Base-by-base conservation (phyloP, 2,888 invertebrate genomes). In the Ctena decussata region DNA sequence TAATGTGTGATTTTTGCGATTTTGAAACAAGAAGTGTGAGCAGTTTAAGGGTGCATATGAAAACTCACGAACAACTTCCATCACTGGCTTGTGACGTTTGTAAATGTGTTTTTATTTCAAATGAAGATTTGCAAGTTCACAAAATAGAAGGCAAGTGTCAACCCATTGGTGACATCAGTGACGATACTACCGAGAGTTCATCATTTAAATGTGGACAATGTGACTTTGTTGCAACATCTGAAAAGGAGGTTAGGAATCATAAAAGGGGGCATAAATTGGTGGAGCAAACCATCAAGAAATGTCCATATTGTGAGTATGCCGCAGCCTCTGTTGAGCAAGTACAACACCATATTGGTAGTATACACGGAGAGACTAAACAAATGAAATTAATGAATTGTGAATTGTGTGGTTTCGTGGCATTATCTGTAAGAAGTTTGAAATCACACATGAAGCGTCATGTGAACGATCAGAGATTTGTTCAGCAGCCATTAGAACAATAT, bases 371-470 rank as follows among this genome's bases (percentile, higher is more conserved):
- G 70, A 87, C 84, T 1, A 89, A 90, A 75, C 87, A 91, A 1
- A 77, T 94, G 49, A 89, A 90, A 75, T 86, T 91, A 1, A 77
- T 94, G 49, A 92, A 93, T 80, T 95, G 95, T 88, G 92, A 93
- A 57, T 81, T 94, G 75, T 95, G 95, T 86, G 95, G 94, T 77
- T 95, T 95, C 89, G 91, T 93, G n/a, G 95, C 95, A 0, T 91
- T 92, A 6, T 95, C 95, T 2, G 93, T 90, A 32, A 90, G 95
- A 41, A 95, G 95, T 80, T 87, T 95, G 30, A 95, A 95, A 80
- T 95, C 95, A 11, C 95, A 95, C 90, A 95, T 95, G 95, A 95
- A 95, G 83, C 92, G 95, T 0, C 95, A 95, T 82, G 92, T 94
- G 35, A 95, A 95, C 80, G 95, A 95, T 87, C 95, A 95, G 82